These are phyloP conservation scores for Euwallacea similis DNA, from an alignment of 1,140 invertebrate species.

Conservation along the genomic window DNA sequence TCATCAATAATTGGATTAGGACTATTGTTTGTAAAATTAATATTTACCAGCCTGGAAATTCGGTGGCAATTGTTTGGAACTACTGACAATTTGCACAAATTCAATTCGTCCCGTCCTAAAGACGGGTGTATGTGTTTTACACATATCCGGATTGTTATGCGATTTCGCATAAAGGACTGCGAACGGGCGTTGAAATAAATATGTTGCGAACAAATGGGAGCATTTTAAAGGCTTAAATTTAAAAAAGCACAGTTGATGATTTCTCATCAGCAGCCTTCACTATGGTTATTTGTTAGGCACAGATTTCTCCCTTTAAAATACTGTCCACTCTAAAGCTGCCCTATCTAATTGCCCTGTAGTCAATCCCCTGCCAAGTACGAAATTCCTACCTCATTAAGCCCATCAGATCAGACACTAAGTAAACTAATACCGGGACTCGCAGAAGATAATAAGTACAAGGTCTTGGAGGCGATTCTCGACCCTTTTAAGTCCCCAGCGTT, in stretches of 20 bases:
- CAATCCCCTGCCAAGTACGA: not conserved
- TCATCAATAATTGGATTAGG: conserved; percentile 26
- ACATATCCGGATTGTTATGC: no score
- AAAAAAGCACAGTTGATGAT: no score
- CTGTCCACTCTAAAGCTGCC: no score
- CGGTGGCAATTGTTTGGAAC: conserved; percentile 19
- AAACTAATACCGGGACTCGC: conserved; percentile 12
- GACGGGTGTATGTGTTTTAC: no score
- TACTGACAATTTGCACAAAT: conserved; percentile 12
- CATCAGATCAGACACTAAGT: conserved; percentile 1
- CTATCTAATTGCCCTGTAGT: not conserved
- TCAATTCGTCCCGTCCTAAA: not conserved
- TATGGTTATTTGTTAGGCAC: not conserved
- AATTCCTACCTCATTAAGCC: conserved; percentile 3
- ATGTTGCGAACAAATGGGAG: no score
- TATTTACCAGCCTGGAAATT: conserved; percentile 29
- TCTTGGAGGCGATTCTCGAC: conserved; percentile 22
- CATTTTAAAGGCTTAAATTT: no score
- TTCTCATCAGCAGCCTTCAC: not conserved
- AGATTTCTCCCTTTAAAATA: no score
- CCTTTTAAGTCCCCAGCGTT: conserved; percentile 14
- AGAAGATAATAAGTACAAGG: conserved; percentile 17
- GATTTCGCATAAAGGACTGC: no score
- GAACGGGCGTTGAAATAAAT: no score
- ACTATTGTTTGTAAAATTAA: conserved; percentile 30